Evolutionary conservation across 2,797 vertebrate genomes (phyloP).

Genomic region (Myotis vivesi): DNA sequence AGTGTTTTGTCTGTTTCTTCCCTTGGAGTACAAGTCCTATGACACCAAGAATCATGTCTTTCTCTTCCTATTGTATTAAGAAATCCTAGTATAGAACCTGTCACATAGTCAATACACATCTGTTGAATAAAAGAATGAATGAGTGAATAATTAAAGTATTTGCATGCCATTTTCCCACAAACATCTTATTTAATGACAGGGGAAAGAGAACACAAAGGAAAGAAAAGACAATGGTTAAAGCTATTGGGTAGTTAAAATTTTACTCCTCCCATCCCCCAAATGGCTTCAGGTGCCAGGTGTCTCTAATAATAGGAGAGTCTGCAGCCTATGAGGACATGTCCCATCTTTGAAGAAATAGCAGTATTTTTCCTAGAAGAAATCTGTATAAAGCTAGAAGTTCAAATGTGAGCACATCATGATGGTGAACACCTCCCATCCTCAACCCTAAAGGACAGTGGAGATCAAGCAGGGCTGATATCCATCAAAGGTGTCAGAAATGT

Average conservation of each 20-base stretch:
- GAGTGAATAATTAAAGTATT: neutral
- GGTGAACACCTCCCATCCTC: constrained; percentile 50
- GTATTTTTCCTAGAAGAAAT: neutral
- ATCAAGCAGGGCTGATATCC: constrained; percentile 54
- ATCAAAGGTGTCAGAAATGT: constrained; percentile 57
- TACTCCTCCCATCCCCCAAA: neutral
- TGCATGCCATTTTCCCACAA: neutral
- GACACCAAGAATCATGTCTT: neutral
- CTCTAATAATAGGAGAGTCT: neutral
- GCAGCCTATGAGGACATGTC: neutral
- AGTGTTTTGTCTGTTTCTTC: neutral
- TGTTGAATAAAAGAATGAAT: neutral
- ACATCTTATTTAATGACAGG: neutral
- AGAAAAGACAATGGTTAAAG: neutral
- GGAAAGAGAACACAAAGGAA: neutral
- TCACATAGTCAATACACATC: neutral
- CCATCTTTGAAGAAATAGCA: neutral
- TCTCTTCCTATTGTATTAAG: neutral
- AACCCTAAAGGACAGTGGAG: constrained; percentile 60
- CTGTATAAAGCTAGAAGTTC: neutral
- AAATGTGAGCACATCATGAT: constrained; percentile 22
- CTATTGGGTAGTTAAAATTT: neutral
- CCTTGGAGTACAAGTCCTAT: neutral
- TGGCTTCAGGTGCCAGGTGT: neutral
- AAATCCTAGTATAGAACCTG: neutral